Conservation (phyloP, 2,797 vertebrate species). For the Clarias pachynema region DNA sequence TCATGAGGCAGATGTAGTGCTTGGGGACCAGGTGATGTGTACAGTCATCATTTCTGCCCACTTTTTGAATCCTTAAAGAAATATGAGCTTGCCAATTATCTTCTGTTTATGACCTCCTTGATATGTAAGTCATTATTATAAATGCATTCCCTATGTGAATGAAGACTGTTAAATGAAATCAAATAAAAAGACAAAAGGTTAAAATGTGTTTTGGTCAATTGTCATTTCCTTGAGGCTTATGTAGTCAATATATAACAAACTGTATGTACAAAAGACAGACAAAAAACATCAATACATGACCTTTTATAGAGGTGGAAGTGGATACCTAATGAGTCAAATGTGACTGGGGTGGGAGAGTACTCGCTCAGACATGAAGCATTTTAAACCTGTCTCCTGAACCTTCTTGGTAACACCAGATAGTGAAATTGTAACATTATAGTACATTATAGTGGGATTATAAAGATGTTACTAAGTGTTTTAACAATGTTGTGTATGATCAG, state of each 20-base stretch:
- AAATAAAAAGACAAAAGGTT: constrained; percentile 47
- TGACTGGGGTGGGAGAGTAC: background rate
- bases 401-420: background rate
- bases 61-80: constrained; percentile 14
- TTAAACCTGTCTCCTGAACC: too few relatives aligned
- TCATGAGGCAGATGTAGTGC: background rate
- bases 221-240: too few relatives aligned
- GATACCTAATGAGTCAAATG: background rate
- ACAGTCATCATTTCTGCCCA: constrained; percentile 4
- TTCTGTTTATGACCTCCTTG: constrained; percentile 39
- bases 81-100: constrained; percentile 42
- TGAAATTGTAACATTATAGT: too few relatives aligned
- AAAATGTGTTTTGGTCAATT: background rate
- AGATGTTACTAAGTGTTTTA: too few relatives aligned
- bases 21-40: constrained; percentile 16
- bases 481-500: too few relatives aligned
- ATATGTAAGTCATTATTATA: constrained; percentile 45
- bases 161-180: constrained; percentile 57
- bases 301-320: background rate
- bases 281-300: too few relatives aligned
- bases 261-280: too few relatives aligned
- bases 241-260: too few relatives aligned
- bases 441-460: too few relatives aligned
- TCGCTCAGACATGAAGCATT: background rate
- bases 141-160: constrained; percentile 52